phyloP scores from a whole-genome alignment of 2,797 vertebrate species.

The Silurus lanzhouensis region DNA sequence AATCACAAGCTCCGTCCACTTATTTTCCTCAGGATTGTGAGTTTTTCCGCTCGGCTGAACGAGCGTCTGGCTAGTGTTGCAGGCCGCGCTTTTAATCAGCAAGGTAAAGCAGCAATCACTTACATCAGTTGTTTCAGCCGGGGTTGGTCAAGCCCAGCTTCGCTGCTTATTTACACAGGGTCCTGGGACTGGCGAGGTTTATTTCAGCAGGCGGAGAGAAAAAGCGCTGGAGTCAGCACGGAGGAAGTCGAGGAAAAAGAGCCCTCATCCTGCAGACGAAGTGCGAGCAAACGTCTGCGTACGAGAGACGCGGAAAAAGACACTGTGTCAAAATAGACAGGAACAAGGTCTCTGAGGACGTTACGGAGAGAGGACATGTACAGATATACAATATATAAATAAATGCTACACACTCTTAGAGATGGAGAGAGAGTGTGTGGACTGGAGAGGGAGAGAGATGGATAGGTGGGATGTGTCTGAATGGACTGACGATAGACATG shows the following conservation, averaged over 20 bases:
- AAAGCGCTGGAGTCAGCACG: slow-evolving; percentile 70
- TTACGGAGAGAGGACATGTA: background rate
- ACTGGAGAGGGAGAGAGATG: background rate
- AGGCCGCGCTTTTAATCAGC: slow-evolving; percentile 75
- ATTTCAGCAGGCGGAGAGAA: slow-evolving; percentile 74
- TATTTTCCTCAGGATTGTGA: slow-evolving; percentile 45
- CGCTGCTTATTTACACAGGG: slow-evolving; percentile 76
- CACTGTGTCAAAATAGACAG: slow-evolving; percentile 29
- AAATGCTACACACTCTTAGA: background rate
- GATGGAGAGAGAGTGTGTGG: background rate
- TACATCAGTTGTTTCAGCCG: slow-evolving; percentile 63
- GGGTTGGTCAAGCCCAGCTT: slow-evolving; percentile 51
- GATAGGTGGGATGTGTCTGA: slow-evolving; percentile 36
- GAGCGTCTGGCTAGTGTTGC: slow-evolving; percentile 64
- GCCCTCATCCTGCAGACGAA: slow-evolving; percentile 4
- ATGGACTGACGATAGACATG: slow-evolving; percentile 43
- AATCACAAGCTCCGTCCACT: slow-evolving; percentile 35
- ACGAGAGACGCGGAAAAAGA: slow-evolving; percentile 9
- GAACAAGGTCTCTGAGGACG: slow-evolving; percentile 11
- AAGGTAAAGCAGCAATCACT: slow-evolving; percentile 72
- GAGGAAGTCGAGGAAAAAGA: slow-evolving; percentile 41
- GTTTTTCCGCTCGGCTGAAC: slow-evolving; percentile 67
- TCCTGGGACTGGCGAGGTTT: slow-evolving; percentile 70
- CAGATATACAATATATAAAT: slow-evolving; percentile 3
- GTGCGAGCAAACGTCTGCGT: slow-evolving; percentile 19